phyloP scores from a whole-genome alignment of 2,888 invertebrate genomes.

The Xanthorhoe spadicearia region DNA sequence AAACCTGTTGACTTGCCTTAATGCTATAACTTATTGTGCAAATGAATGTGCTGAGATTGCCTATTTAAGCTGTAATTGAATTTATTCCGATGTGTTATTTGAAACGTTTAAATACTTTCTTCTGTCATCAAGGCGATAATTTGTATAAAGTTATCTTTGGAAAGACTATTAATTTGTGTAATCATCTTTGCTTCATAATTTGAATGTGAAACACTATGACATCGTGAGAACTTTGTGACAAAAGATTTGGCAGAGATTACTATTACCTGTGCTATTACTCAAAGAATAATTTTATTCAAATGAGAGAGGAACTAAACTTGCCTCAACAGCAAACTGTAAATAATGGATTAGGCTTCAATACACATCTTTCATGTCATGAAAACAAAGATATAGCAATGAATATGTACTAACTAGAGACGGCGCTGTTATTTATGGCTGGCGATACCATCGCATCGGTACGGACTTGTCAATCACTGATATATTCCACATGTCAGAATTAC shows the following conservation, averaged over 20 bases:
- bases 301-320: neutral
- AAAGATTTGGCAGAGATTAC: conserved; percentile 24
- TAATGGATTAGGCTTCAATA: conserved; percentile 2
- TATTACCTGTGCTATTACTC: conserved; percentile 17
- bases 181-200: conserved; percentile 5
- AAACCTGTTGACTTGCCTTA: conserved; percentile 68
- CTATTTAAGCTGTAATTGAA: conserved; percentile 56
- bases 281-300: conserved; percentile 1
- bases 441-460: conserved; percentile 77
- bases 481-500: conserved; percentile 61
- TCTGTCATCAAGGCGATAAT: conserved; percentile 48
- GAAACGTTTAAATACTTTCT: conserved; percentile 43
- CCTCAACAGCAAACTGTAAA: neutral
- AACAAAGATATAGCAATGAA: conserved; percentile 68
- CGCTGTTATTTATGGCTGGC: conserved; percentile 78
- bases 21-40: conserved; percentile 64
- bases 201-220: conserved; percentile 22
- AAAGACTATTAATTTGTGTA: conserved; percentile 22
- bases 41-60: conserved; percentile 52
- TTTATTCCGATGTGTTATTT: conserved; percentile 47
- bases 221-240: conserved; percentile 32
- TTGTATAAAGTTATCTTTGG: conserved; percentile 20
- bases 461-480: conserved; percentile 80
- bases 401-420: conserved; percentile 81
- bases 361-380: conserved; percentile 26